These are phyloP conservation scores for Axis porcinus DNA, from an alignment of 2,113 vertebrate genomes.

Conservation along the genomic window DNA sequence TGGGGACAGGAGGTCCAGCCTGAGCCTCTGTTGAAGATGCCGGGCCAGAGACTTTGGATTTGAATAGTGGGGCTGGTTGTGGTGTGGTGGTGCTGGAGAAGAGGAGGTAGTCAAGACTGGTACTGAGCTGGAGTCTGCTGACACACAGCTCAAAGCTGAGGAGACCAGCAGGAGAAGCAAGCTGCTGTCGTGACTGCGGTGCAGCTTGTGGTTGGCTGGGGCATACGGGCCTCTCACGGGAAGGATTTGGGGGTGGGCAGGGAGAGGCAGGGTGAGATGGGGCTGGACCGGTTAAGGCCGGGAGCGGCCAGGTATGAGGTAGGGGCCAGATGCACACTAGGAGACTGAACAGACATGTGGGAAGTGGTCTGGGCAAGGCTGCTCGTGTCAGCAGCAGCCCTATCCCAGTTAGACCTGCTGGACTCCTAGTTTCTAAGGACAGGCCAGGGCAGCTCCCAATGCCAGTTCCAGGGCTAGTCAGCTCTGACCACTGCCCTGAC, in stretches of 20 bases:
- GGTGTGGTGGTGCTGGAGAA: background rate
- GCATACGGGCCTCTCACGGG: background rate
- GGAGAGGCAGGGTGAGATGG: background rate
- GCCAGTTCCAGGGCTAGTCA: conserved; percentile 9
- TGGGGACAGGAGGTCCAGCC: background rate
- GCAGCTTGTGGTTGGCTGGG: background rate
- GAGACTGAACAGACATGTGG: background rate
- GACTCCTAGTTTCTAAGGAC: background rate
- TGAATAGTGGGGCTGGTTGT: background rate
- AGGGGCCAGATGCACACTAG: background rate
- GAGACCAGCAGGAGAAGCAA: background rate
- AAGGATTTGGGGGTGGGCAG: background rate
- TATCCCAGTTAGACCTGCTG: conserved; percentile 59
- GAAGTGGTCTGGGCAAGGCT: background rate
- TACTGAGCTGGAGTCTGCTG: background rate
- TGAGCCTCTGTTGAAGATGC: background rate
- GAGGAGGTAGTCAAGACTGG: background rate
- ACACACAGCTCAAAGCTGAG: background rate
- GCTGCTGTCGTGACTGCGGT: background rate
- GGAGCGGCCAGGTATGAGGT: background rate
- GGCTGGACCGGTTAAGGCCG: background rate
- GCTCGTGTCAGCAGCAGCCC: conserved; percentile 1
- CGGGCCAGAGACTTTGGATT: background rate
- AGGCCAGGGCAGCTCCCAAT: conserved; percentile 34
- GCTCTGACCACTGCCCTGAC: conserved; percentile 27